Conservation (phyloP, 2,113 vertebrate genomes). For the Hydrochoerus hydrochaeris region DNA sequence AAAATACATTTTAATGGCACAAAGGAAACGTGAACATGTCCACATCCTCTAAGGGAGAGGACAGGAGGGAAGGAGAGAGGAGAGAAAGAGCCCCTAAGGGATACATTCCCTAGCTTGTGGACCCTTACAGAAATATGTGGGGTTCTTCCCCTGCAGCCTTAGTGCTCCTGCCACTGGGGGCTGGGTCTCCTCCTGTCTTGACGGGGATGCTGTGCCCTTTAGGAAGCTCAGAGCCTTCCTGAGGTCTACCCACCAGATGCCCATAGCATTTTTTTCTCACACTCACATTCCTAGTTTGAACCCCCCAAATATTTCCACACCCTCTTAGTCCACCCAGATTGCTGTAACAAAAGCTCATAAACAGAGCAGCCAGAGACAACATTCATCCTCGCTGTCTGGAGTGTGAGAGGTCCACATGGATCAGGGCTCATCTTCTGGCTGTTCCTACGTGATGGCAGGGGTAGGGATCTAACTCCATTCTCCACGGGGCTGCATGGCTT, state of each 20-base stretch:
- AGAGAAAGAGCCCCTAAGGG: background rate
- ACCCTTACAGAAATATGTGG: no score
- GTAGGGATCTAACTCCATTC: background rate
- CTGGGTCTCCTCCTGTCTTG: background rate
- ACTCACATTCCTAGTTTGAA: background rate
- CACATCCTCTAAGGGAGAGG: background rate
- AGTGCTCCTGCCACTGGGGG: background rate
- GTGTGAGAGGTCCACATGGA: no score
- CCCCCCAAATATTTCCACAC: background rate
- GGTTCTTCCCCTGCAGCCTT: rapidly evolving
- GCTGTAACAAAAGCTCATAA: background rate
- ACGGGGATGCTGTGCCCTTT: background rate
- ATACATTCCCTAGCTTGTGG: rapidly evolving
- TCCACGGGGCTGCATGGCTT: background rate
- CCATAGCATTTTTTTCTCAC: background rate
- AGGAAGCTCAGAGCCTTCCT: no score
- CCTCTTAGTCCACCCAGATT: background rate
- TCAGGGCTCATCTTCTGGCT: no score
- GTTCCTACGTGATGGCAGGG: background rate
- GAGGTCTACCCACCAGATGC: rapidly evolving
- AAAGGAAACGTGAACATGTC: background rate
- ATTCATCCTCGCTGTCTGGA: background rate
- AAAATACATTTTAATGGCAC: background rate
- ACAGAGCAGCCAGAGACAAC: no score
- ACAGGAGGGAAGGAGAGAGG: background rate